Percentiles rank a stretch among this genome's conserved stretches.
These are phyloP conservation scores for Herpailurus yagouaroundi DNA, from an alignment of 2,113 vertebrate species.

Conservation along the genomic window DNA sequence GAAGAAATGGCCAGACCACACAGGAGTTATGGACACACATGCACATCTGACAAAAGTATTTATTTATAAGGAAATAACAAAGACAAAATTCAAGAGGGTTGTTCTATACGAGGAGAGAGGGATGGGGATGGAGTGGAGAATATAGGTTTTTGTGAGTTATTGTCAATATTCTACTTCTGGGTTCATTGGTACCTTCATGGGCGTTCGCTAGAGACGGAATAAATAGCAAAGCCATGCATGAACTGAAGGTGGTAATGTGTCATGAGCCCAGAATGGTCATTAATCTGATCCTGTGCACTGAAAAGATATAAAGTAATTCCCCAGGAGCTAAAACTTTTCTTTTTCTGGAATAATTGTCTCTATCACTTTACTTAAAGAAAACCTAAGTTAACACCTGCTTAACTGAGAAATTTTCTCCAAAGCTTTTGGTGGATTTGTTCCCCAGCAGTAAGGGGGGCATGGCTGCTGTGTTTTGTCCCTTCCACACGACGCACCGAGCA, in stretches of 20 bases:
- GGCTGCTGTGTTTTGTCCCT: not conserved
- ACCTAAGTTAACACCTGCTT: not conserved
- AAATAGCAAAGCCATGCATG: not conserved
- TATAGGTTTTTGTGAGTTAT: not conserved
- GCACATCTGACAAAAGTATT: not conserved
- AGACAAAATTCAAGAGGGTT: not conserved
- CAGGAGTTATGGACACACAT: not conserved
- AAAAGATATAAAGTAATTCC: not conserved
- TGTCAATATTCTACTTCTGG: not conserved
- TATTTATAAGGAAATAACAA: not conserved
- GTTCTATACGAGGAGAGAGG: not conserved
- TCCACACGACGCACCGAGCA: rapidly evolving
- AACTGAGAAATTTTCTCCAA: not conserved
- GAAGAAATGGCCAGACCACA: not conserved
- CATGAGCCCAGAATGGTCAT: not conserved
- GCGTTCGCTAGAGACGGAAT: not conserved
- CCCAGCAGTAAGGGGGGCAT: not conserved
- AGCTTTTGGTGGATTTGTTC: not conserved
- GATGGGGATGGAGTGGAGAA: not conserved
- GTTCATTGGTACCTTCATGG: not conserved
- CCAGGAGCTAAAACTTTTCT: not conserved
- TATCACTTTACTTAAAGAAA: not conserved
- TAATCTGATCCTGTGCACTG: not conserved
- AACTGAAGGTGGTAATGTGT: not conserved
- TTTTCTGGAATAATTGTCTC: not conserved